These are phyloP conservation scores for Tetanocera ferruginea DNA, from an alignment of 2,888 invertebrate genomes.

Conservation along the genomic window DNA sequence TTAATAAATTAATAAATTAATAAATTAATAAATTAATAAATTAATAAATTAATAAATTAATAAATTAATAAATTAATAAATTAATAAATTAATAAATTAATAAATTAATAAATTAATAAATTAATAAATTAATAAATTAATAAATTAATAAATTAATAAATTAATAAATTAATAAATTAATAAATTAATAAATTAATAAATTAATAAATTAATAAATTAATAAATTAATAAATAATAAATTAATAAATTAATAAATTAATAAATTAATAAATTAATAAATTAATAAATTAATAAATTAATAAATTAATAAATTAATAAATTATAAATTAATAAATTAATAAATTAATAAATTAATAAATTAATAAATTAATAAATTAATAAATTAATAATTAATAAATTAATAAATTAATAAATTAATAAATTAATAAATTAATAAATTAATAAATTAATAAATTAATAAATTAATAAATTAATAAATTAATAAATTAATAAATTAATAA, in stretches of 20 bases:
- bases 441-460: neutral
- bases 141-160: constrained; percentile 27
- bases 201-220: constrained; percentile 26
- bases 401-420: constrained; percentile 35
- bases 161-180: constrained; percentile 27
- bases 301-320: constrained; percentile 27
- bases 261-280: constrained; percentile 27
- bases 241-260: constrained; percentile 27
- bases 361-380: constrained; percentile 35
- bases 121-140: constrained; percentile 23
- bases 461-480: neutral
- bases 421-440: constrained; percentile 27
- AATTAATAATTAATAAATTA: constrained; percentile 34
- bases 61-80: no score
- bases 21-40: neutral
- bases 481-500: neutral
- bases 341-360: constrained; percentile 27
- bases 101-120: no score
- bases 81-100: no score
- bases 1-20: constrained; percentile 4
- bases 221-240: constrained; percentile 27
- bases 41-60: no score
- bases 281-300: constrained; percentile 27
- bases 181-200: constrained; percentile 27
- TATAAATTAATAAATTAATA: constrained; percentile 27